These are phyloP conservation scores for Phoeniculus purpureus DNA, from an alignment of 2,797 vertebrate species.

Conservation along the genomic window DNA sequence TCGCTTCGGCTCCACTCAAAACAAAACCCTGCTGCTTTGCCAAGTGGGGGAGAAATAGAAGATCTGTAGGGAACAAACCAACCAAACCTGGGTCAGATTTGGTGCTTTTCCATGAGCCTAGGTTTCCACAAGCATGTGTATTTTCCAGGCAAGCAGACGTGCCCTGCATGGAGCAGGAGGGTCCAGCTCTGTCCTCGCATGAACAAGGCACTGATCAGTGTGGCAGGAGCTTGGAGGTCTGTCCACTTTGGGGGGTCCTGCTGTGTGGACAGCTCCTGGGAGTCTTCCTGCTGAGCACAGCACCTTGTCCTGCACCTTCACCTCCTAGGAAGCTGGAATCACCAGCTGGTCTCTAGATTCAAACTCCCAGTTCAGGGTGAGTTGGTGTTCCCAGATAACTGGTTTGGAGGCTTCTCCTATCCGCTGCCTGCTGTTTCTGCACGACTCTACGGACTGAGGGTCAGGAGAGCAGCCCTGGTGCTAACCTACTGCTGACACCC, in stretches of 20 bases:
- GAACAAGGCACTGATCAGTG: not conserved
- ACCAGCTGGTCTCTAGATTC: not conserved
- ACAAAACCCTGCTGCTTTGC: slow-evolving; percentile 41
- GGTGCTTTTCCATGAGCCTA: not conserved
- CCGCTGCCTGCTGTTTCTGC: not conserved
- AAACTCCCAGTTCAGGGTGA: not conserved
- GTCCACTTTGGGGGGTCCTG: not conserved
- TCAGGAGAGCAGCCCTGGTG: not conserved
- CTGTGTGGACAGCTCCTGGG: not conserved
- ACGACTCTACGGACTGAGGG: accelerated
- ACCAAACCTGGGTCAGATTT: slow-evolving; percentile 7
- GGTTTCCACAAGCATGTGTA: slow-evolving; percentile 26
- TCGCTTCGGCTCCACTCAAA: not conserved
- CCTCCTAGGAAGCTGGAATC: no score
- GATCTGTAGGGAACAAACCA: slow-evolving; percentile 18
- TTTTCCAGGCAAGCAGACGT: not conserved
- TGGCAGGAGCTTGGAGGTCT: not conserved
- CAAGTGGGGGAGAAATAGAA: slow-evolving; percentile 19
- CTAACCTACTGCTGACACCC: not conserved
- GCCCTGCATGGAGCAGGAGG: accelerated
- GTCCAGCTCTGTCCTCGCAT: not conserved
- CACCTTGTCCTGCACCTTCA: not conserved
- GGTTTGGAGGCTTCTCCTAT: not conserved
- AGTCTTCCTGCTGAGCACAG: not conserved
- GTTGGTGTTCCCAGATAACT: not conserved